These are phyloP conservation scores for Campylorhamphus procurvoides DNA, from an alignment of 2,113 vertebrate species.

Conservation along the genomic window DNA sequence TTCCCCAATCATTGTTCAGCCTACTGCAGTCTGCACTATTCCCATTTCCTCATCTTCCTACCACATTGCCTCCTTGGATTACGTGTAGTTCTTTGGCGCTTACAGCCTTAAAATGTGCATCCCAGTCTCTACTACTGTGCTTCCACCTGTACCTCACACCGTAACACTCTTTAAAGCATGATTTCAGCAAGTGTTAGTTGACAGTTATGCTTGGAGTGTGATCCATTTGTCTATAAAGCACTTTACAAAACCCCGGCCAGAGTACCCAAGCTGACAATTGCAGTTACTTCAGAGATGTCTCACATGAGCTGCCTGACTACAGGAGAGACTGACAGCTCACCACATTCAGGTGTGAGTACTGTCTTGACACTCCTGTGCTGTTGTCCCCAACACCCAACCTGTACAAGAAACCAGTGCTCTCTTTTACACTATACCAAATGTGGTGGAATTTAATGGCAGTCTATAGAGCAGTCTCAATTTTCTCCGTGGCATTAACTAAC, in stretches of 20 bases:
- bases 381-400: not conserved
- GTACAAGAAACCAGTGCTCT: not conserved
- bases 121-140: not conserved
- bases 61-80: not conserved
- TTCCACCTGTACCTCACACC: not conserved
- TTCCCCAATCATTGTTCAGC: not conserved
- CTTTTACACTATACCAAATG: not conserved
- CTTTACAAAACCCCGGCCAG: not conserved
- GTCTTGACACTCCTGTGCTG: no score
- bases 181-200: not conserved
- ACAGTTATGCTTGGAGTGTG: not conserved
- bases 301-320: not conserved
- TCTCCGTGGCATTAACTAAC: not conserved
- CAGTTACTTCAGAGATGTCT: not conserved
- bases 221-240: not conserved
- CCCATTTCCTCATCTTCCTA: not conserved
- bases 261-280: not conserved
- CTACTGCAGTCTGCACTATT: not conserved
- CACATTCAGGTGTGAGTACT: not conserved
- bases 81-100: not conserved
- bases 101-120: not conserved
- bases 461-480: not conserved
- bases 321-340: not conserved
- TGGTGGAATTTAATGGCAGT: not conserved
- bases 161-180: not conserved